Conservation (phyloP, 2,113 vertebrate genomes). For the Muntiacus muntjak region DNA sequence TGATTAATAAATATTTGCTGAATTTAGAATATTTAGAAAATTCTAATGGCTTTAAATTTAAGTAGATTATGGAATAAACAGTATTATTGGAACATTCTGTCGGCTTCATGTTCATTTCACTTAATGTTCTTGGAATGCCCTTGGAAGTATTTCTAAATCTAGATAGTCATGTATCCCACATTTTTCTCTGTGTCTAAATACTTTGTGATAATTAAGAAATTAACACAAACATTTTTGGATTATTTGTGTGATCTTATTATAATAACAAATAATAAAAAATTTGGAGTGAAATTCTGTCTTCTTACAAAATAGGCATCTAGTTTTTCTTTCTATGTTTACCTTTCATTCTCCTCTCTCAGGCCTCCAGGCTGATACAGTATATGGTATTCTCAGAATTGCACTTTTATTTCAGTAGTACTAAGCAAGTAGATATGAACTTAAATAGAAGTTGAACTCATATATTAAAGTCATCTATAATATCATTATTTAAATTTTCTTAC, state of each 20-base stretch:
- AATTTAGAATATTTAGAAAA: neutral
- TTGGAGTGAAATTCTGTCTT: neutral
- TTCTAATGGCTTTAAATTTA: neutral
- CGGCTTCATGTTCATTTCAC: neutral
- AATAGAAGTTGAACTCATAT: neutral
- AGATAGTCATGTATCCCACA: neutral
- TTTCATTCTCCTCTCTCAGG: neutral
- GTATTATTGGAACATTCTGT: neutral
- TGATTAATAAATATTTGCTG: neutral
- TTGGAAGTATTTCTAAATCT: constrained; percentile 20
- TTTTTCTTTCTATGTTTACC: neutral
- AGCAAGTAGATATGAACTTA: neutral
- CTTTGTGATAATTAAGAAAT: neutral
- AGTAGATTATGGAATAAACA: neutral
- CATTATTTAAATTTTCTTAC: neutral
- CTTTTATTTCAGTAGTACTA: neutral
- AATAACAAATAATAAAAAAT: neutral
- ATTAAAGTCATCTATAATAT: neutral
- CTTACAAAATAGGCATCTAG: neutral
- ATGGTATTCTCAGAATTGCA: neutral
- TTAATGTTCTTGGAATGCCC: neutral
- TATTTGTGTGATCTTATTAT: neutral
- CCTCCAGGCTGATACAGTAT: neutral
- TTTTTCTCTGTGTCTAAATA: neutral
- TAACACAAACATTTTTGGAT: neutral